A percentile compares a stretch with the other conserved stretches of the same genome.
Conservation (phyloP, 2,113 vertebrate genomes). For the Muntiacus muntjak region DNA sequence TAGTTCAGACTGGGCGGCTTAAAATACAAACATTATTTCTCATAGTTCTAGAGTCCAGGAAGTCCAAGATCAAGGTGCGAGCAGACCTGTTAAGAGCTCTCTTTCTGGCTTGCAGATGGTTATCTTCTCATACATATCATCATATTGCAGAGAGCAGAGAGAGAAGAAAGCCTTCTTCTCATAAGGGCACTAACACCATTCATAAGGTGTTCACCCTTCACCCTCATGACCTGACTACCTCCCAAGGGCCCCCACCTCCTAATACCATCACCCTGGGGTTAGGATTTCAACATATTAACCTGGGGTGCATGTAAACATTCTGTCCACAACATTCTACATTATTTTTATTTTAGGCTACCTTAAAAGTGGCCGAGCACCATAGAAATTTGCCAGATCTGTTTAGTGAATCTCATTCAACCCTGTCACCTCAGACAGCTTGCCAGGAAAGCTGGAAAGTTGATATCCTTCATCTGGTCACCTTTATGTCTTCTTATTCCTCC, state of each 20-base stretch:
- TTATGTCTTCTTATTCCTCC: not conserved
- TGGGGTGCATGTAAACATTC: not conserved
- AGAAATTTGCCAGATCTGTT: not conserved
- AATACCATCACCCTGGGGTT: not conserved
- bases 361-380: not conserved
- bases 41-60: not conserved
- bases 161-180: not conserved
- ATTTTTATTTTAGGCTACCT: not conserved
- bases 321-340: not conserved
- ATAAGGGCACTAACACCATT: not conserved
- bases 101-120: not conserved
- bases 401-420: not conserved
- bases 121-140: not conserved
- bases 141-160: not conserved
- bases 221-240: not conserved
- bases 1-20: not conserved
- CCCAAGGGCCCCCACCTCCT: not conserved
- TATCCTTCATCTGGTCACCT: not conserved
- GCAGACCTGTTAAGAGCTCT: not conserved
- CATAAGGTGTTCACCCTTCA: not conserved
- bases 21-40: not conserved
- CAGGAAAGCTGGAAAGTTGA: not conserved
- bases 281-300: not conserved
- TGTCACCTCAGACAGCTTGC: not conserved
- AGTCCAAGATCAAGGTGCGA: not conserved